phyloP scores from a whole-genome alignment of 2,888 invertebrate species.

The Theretra japonica region DNA sequence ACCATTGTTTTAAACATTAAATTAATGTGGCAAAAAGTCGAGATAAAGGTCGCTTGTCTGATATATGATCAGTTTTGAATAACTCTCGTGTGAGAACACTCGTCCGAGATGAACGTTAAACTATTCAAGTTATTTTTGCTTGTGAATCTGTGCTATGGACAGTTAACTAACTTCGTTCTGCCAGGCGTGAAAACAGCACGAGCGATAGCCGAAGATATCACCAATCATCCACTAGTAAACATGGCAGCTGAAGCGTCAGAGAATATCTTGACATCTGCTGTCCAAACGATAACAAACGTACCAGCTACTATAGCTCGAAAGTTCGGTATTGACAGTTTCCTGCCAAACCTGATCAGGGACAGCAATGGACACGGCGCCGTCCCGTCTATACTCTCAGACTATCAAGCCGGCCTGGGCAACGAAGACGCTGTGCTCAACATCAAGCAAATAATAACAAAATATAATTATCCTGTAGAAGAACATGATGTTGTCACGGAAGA shows the following conservation, averaged over 20 bases:
- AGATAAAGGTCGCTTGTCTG: conserved; percentile 18
- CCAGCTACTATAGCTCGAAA: conserved; percentile 49
- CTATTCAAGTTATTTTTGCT: conserved; percentile 38
- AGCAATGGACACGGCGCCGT: conserved; percentile 48
- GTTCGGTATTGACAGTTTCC: conserved; percentile 38
- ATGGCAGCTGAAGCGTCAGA: conserved; percentile 42
- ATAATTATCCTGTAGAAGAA: conserved; percentile 58
- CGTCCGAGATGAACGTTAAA: conserved; percentile 42
- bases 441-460: conserved; percentile 55
- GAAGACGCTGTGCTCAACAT: conserved; percentile 59
- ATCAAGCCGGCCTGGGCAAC: conserved; percentile 49
- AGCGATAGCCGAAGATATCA: conserved; percentile 38
- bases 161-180: conserved; percentile 43
- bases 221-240: conserved; percentile 44
- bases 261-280: conserved; percentile 45
- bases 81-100: conserved; percentile 39
- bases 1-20: conserved; percentile 6
- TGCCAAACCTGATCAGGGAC: conserved; percentile 47
- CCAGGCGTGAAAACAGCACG: conserved; percentile 40
- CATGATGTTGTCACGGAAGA: conserved; percentile 62
- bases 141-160: conserved; percentile 39
- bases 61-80: conserved; percentile 44
- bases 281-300: conserved; percentile 42
- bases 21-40: conserved; percentile 1
- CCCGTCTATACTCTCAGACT: conserved; percentile 49